Base-by-base conservation (phyloP, 2,888 invertebrate species). In the Drosophila bunnanda region DNA sequence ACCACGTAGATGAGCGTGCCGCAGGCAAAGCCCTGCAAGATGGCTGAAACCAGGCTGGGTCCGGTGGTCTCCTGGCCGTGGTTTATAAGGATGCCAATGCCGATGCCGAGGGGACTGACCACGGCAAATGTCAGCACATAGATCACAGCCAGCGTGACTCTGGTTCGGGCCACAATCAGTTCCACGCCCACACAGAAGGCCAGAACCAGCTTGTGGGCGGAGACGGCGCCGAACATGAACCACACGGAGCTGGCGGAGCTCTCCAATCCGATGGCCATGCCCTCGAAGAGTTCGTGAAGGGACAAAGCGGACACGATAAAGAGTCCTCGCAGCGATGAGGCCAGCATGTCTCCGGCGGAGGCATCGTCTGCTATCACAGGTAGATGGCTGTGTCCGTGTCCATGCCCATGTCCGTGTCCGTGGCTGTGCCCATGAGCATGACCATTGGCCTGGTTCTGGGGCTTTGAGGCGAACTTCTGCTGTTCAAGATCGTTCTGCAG, bases 1-100 rank as follows among this genome's bases (percentile, higher is more conserved):
- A 98, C 98, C 15, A 99, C 97, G 93, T 98, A 99, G 6, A 99
- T 93, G 56, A 99, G 94, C 0, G 98, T 98, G 30, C 98, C 98
- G 55, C 97, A 96, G 0, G 98, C 98, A 67, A 98, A 93, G 4
- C 98, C 98, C 93, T 98, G 96, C 32, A 92, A 72, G 25, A 96
- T 93, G 62, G 95, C 95, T 2, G 95, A 95, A 13, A 94, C 93
- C 15, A 96, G 93, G 13, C 94, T 94, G 4, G 94, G 93, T 0
- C 94, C 93, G 0, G 94, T 93, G 0, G 94, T 93, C 56, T 93
- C 92, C 4, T 95, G 95, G n/a, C 95, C 95, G 32, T 96, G 92
- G 2, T 94, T 90, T 70, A 96, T 94, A 34, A 96, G 96, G 72
- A 96, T 95, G 6, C 95, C 96, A 61, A 96, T 96, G 20, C 96